These are phyloP conservation scores for Caenorhabditis sp. DNA, from an alignment of 2,888 invertebrate genomes.

Conservation along the genomic window DNA sequence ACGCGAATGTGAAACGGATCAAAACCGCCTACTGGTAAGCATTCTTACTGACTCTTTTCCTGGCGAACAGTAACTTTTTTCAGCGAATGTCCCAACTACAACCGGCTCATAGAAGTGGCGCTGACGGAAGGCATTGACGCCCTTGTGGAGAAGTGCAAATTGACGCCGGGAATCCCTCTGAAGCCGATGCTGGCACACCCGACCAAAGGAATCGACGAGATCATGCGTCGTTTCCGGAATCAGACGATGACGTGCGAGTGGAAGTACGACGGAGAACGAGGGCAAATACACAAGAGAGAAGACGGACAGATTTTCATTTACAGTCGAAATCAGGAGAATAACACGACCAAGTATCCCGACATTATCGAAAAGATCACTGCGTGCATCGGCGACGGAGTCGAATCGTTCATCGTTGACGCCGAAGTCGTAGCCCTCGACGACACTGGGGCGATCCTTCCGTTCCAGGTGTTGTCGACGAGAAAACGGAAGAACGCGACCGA, in stretches of 20 bases:
- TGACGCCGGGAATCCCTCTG: conserved; percentile 90
- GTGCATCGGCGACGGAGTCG: conserved; percentile 72
- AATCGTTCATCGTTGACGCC: conserved; percentile 92
- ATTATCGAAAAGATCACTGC: conserved; percentile 82
- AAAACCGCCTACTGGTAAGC: conserved; percentile 57
- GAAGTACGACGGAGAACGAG: conserved; percentile 99
- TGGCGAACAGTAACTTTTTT: conserved; percentile 75
- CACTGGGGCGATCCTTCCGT: conserved; percentile 91
- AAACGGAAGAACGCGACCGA: conserved; percentile 92
- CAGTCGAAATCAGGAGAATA: conserved; percentile 95
- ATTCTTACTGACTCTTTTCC: neutral
- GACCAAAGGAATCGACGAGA: conserved; percentile 87
- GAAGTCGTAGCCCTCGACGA: conserved; percentile 98
- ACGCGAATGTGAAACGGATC: conserved; percentile 44
- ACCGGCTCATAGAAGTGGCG: conserved; percentile 87
- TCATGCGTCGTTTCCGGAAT: conserved; percentile 84
- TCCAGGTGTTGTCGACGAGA: conserved; percentile 93
- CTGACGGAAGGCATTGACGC: conserved; percentile 86
- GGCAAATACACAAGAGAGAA: conserved; percentile 88
- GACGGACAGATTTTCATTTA: conserved; percentile 87
- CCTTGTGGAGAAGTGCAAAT: conserved; percentile 87
- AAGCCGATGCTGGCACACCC: conserved; percentile 99
- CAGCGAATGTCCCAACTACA: conserved; percentile 96
- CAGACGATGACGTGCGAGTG: conserved; percentile 96
- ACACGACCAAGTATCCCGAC: conserved; percentile 96